A percentile compares a stretch with the other conserved stretches of the same genome.
Evolutionary conservation across 2,888 invertebrate species (phyloP).

Genomic region (Daptonema setosum): DNA sequence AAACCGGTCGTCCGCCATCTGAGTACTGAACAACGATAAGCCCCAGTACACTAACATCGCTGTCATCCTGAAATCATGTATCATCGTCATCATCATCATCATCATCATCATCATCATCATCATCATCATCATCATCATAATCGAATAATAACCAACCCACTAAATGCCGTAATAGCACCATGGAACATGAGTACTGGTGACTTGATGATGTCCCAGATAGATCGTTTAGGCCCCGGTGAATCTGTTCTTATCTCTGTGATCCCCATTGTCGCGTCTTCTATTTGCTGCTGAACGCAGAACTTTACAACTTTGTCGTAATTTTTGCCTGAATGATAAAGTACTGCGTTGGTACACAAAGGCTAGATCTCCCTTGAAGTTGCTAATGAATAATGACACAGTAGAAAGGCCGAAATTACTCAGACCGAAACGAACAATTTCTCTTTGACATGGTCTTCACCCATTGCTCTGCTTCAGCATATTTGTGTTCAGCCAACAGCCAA

Average conservation of each 20-base stretch:
- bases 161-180: not conserved
- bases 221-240: not conserved
- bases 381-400: too few relatives aligned
- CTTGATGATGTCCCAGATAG: not conserved
- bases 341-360: too few relatives aligned
- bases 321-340: too few relatives aligned
- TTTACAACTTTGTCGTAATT: too few relatives aligned
- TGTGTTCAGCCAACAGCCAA: not conserved
- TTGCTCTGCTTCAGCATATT: not conserved
- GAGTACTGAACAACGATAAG: not conserved
- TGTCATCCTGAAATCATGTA: not conserved
- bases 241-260: too few relatives aligned
- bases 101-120: too few relatives aligned
- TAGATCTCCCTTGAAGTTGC: too few relatives aligned
- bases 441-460: not conserved
- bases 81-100: too few relatives aligned
- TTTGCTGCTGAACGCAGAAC: not conserved
- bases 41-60: not conserved
- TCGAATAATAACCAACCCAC: too few relatives aligned
- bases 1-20: not conserved
- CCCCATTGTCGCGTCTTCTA: not conserved
- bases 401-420: not conserved
- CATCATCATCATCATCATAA: too few relatives aligned
- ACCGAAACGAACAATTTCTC: not conserved
- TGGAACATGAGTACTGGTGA: not conserved